Evolutionary conservation across 2,797 vertebrate species (phyloP), one percentile per base, ranked within the genome.

Genomic region (Danio jaintianensis): DNA sequence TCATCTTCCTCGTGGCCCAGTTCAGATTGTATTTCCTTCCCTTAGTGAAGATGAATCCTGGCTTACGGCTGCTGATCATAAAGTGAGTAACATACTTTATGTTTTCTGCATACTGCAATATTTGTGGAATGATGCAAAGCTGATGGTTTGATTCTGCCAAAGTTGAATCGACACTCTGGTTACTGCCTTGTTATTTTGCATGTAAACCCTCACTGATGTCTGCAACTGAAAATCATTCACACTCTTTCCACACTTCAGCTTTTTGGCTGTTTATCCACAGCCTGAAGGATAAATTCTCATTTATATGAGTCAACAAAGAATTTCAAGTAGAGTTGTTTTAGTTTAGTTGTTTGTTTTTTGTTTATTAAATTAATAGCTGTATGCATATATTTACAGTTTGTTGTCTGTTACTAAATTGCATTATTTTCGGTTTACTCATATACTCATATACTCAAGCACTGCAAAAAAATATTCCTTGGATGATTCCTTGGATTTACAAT

Each of bases 1-100:
- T 59, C 75, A 71, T 78, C 48, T 53, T 40, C 61, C 20, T 78
- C 75, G 62, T 61, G 53, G 56, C 63, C 78, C 29, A 13, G 52
- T 64, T 66, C 61, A 76, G 53, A 69, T 67, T 75, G 71, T 29
- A 48, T 74, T 75, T 82, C 74, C 74, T 80, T 55, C 45, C 78
- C 36, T 45, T 13, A 18, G 52, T 66, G 67, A 29, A 56, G 80
- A 62, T 66, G 55, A 59, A 69, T 82, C 70, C 40, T 80, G 63
- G 75, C 52, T 70, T 48, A 75, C 47, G 52, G 53, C 47, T 61
- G 29, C 79, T 66, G 55, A 81, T 62, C 47, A 18, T 73, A 53
- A 18, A 47, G 78, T 43, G 68, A 48, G 36, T 18, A 64, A 63
- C 11, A 56, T 6, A 12, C 45, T 79, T 11, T 58, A 36, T 16